A percentile compares a stretch with the other conserved stretches of the same genome.
phyloP scores from a whole-genome alignment of 2,797 vertebrate genomes.

The Gallirallus australis region DNA sequence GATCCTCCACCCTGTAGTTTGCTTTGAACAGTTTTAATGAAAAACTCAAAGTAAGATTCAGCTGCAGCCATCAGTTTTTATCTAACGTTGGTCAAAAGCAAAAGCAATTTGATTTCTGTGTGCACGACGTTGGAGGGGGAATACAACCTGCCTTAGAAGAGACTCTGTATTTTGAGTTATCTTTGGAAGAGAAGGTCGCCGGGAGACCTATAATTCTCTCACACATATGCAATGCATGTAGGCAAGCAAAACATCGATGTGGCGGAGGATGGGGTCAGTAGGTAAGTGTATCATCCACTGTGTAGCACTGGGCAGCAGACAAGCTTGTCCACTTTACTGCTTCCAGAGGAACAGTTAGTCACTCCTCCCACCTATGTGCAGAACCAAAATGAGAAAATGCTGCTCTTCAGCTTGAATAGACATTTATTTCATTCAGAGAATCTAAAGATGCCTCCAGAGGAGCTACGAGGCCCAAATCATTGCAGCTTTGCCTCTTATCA shows the following conservation, averaged over 20 bases:
- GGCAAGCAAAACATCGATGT: background rate
- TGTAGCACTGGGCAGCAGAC: background rate
- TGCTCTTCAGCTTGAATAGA: background rate
- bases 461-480: background rate
- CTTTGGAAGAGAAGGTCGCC: background rate
- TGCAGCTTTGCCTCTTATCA: background rate
- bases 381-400: conserved; percentile 3
- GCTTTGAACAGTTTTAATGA: conserved; percentile 59
- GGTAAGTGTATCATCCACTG: background rate
- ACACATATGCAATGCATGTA: background rate
- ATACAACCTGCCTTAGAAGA: background rate
- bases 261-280: background rate
- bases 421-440: background rate
- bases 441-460: background rate
- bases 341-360: background rate
- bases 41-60: conserved; percentile 47
- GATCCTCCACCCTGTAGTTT: conserved; percentile 51
- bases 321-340: background rate
- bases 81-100: background rate
- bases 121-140: background rate
- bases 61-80: conserved; percentile 17
- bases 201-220: background rate
- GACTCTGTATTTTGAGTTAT: background rate
- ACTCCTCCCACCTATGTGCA: background rate
- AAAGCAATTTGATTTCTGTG: background rate